A percentile compares a stretch with the other conserved stretches of the same genome.
Conservation (phyloP, 1,140 invertebrate genomes). For the Panulirus ornatus region DNA sequence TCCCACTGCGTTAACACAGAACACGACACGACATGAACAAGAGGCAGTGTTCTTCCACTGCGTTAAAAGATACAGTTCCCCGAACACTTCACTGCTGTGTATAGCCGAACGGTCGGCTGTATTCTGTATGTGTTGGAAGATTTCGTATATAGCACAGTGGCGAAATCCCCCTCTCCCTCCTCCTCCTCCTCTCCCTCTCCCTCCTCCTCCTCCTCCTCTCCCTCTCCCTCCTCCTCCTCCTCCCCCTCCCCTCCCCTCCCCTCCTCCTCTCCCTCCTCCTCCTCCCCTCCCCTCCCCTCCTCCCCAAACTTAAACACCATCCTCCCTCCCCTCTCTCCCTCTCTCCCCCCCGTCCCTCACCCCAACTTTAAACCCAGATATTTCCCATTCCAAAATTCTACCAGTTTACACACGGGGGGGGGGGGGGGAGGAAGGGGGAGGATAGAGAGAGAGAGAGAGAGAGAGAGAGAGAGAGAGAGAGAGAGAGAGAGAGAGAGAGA, state of each 20-base stretch:
- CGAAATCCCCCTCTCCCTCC: neutral
- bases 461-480: too few species aligned
- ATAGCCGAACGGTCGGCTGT: too few species aligned
- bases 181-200: neutral
- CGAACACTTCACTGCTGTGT: too few species aligned
- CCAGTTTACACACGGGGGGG: constrained; percentile 11
- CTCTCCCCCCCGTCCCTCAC: neutral
- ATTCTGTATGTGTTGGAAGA: too few species aligned
- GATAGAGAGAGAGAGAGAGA: too few species aligned
- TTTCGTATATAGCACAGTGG: too few species aligned
- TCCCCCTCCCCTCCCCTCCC: neutral
- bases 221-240: neutral
- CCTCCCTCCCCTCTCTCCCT: neutral
- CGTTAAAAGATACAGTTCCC: too few species aligned
- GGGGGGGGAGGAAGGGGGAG: too few species aligned
- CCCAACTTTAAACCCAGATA: constrained; percentile 25
- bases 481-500: too few species aligned
- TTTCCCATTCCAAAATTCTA: constrained; percentile 3
- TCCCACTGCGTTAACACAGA: too few species aligned
- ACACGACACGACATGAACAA: too few species aligned
- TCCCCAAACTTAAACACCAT: neutral
- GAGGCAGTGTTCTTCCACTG: too few species aligned
- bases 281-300: neutral
- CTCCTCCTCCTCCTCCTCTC: neutral
- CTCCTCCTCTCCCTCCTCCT: neutral